Evolutionary conservation across 2,113 vertebrate genomes (phyloP).

Genomic region (Saimiri boliviensis): DNA sequence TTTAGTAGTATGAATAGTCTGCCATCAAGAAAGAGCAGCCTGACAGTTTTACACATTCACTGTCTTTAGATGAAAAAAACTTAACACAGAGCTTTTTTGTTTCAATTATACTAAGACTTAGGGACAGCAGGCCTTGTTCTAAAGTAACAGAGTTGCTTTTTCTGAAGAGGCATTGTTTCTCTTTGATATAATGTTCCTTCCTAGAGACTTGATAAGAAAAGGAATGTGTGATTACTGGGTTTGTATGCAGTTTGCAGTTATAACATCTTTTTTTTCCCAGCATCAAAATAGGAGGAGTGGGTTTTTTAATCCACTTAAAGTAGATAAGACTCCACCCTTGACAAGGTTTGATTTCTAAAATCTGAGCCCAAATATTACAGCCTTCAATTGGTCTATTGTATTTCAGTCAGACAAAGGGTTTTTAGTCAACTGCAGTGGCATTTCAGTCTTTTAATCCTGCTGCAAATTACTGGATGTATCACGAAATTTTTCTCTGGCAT

Average conservation of each 20-base stretch:
- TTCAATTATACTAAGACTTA: slow-evolving; percentile 24
- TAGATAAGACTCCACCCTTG: neutral
- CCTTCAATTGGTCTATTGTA: slow-evolving; percentile 72
- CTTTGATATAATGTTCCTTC: slow-evolving; percentile 42
- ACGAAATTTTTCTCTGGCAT: slow-evolving; percentile 35
- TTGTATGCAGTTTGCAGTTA: slow-evolving; percentile 16
- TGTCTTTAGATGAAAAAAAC: slow-evolving; percentile 51
- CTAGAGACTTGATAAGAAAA: slow-evolving; percentile 42
- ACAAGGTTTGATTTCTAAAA: slow-evolving; percentile 58
- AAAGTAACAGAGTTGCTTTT: neutral
- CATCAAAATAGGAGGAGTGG: neutral
- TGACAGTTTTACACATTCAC: neutral
- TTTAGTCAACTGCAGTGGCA: slow-evolving; percentile 65
- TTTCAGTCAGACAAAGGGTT: slow-evolving; percentile 66
- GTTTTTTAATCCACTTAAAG: slow-evolving; percentile 19
- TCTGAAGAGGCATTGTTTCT: slow-evolving; percentile 54
- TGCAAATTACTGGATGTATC: slow-evolving; percentile 48
- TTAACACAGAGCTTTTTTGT: slow-evolving; percentile 46
- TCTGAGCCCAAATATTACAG: slow-evolving; percentile 45
- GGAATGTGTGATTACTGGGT: slow-evolving; percentile 28
- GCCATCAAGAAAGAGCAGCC: neutral
- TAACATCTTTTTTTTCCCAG: neutral
- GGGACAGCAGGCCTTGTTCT: slow-evolving; percentile 43
- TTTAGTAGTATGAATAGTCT: neutral
- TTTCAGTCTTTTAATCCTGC: slow-evolving; percentile 59